Base-by-base conservation (phyloP, 2,888 invertebrate species). In the Patella caerulea region DNA sequence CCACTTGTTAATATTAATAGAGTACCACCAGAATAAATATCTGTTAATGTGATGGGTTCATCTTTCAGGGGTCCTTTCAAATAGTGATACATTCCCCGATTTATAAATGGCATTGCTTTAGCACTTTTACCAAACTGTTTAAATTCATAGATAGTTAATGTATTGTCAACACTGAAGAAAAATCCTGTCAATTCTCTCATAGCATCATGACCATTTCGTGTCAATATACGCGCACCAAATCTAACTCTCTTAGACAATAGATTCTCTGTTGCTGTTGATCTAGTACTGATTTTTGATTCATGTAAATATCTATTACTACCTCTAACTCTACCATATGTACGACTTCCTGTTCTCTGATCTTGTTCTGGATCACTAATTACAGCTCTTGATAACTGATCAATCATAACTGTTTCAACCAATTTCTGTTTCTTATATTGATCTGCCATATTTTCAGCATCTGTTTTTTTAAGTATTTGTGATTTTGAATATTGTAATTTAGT, bases 81-180 rank as follows among this genome's bases (percentile, higher is more conserved):
- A 72, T 87, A 87, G 53, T 78, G 73, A 73, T 90, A 91, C 52
- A 83, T 78, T 2, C 90, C 90, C 74, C 91, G 78, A 29, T 83
- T 81, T 54, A 91, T 88, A 81, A 91, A 90, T 53, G 91, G 91
- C 78, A 91, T 82, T 14, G 91, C 91, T 78, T 91, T 91, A 12
- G 90, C 88, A 85, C 91, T 91, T 87, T 91, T 91, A 2, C 91
- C 91, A 86, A 91, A 90, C 83, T 90, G 87, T 77, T 89, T 88
- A 81, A 89, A 91, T 80, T 91, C 91, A 83, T 91, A 91, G n/a
- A 91, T 85, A 24, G 91, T 91, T 12, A 91, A 72, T 29, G 89
- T 88, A 77, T 88, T 88, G 81, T 91, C 91, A 24, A 88, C 82
- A 73, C 87, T 85, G 81, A 91, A 91, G 86, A 88, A 91, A 80